Evolutionary conservation across 1,140 invertebrate species (phyloP).

Genomic region (Meloidogyne chitwoodi): DNA sequence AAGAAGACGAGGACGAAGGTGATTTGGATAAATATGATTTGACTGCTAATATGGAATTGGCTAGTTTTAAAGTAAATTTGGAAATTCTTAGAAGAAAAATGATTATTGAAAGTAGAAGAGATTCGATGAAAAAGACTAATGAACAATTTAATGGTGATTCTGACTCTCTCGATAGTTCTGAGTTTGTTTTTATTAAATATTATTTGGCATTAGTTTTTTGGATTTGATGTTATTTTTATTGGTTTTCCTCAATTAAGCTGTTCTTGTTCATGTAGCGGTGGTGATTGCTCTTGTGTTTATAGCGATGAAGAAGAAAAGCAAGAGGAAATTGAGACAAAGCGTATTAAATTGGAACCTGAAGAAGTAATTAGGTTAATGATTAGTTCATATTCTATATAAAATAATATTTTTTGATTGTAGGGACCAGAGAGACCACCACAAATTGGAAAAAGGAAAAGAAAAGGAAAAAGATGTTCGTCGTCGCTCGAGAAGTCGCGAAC

Average conservation of each 20-base stretch:
- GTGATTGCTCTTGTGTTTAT: slow-evolving; percentile 52
- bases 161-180: slow-evolving; percentile 33
- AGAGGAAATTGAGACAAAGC: neutral
- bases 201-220: no score
- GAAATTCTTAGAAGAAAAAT: slow-evolving; percentile 13
- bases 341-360: slow-evolving; percentile 8
- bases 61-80: slow-evolving; percentile 27
- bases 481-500: slow-evolving; percentile 6
- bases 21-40: slow-evolving; percentile 54
- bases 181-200: slow-evolving; percentile 24
- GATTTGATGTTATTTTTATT: slow-evolving; percentile 8
- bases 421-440: slow-evolving; percentile 8
- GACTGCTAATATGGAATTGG: slow-evolving; percentile 51
- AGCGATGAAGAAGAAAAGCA: slow-evolving; percentile 34
- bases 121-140: slow-evolving; percentile 21
- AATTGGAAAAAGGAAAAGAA: slow-evolving; percentile 15
- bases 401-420: slow-evolving; percentile 2
- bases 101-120: slow-evolving; percentile 11
- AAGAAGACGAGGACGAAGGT: slow-evolving; percentile 49
- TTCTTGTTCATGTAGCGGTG: slow-evolving; percentile 55
- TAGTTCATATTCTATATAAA: slow-evolving; percentile 1
- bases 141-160: neutral
- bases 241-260: slow-evolving; percentile 34
- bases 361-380: slow-evolving; percentile 20
- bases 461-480: neutral